Evolutionary conservation across 2,888 invertebrate genomes (phyloP), one percentile per base, ranked within the genome.

Genomic region (Rhagophthalmus giganteus): DNA sequence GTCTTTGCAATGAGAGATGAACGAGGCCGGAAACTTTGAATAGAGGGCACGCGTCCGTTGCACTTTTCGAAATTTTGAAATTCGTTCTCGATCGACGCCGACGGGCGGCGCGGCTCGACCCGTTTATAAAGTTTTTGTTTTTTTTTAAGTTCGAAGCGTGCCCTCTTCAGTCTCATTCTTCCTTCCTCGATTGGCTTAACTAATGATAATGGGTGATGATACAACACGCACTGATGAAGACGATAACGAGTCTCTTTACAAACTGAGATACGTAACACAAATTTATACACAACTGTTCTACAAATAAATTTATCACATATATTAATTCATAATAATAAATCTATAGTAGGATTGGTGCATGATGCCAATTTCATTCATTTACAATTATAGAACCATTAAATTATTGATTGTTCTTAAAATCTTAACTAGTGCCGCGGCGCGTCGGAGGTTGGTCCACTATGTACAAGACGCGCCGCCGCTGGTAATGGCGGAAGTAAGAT

Each of bases 391-490:
- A 68, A 62, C 64, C 65, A 70, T 75, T 76, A 75, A 74, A 73
- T 75, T 72, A 76, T 72, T 77, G 75, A 78, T 79, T 77, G 78
- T 78, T 78, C 74, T 76, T 75, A 76, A 52, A 53, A 76, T 70
- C 76, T 78, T 71, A 73, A 66, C 68, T 70, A 72, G 57, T 33
- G 47, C 45, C 9, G 46, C 50, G 47, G 52, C 46, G 47, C 34
- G 47, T 41, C 39, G 35, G 55, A 63, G 65, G 65, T 74, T 74
- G 74, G 74, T 74, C 74, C 73, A 61, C 71, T 74, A 74, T 74
- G 55, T 74, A 74, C 73, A 59, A 55, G 59, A 42, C 64, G 64
- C 64, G 60, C 59, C 62, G 63, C 58, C 61, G 60, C 65, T 65
- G 67, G 66, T 67, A 66, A 72, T 72, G 72, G 72, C 73, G 72